Conservation (phyloP, 30 jellyfish, hydroid and myxozoan genomes). For the Turritopsis dohrnii region DNA sequence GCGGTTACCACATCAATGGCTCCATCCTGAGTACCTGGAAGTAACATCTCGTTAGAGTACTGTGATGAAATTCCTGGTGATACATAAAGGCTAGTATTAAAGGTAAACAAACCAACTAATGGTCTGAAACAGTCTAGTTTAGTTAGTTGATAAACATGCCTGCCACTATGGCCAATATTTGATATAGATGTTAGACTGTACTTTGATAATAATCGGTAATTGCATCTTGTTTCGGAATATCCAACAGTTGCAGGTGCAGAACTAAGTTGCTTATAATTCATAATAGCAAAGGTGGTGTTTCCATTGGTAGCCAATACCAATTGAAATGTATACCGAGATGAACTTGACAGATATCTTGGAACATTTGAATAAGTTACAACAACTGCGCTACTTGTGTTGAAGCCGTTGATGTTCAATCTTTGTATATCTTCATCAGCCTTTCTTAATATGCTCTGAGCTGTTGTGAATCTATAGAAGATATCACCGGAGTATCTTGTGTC, state of each 20-base stretch:
- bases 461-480: constrained; percentile 1
- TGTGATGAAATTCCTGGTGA: neutral
- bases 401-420: neutral
- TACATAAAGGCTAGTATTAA: neutral
- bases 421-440: neutral
- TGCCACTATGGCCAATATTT: neutral
- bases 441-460: neutral
- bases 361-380: neutral
- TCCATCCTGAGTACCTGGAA: neutral
- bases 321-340: neutral
- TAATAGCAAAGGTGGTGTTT: neutral
- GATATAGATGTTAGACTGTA: neutral
- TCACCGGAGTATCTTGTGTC: neutral
- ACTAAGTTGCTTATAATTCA: neutral
- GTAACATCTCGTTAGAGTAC: neutral
- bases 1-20: neutral
- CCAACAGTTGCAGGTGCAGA: neutral
- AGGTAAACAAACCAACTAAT: neutral
- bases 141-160: neutral
- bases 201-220: neutral
- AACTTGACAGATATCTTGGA: neutral
- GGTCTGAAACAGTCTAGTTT: neutral
- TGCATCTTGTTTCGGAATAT: neutral
- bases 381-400: neutral
- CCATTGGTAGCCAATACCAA: neutral